phyloP scores from a whole-genome alignment of 2,888 invertebrate genomes.

The Agrotis puta region DNA sequence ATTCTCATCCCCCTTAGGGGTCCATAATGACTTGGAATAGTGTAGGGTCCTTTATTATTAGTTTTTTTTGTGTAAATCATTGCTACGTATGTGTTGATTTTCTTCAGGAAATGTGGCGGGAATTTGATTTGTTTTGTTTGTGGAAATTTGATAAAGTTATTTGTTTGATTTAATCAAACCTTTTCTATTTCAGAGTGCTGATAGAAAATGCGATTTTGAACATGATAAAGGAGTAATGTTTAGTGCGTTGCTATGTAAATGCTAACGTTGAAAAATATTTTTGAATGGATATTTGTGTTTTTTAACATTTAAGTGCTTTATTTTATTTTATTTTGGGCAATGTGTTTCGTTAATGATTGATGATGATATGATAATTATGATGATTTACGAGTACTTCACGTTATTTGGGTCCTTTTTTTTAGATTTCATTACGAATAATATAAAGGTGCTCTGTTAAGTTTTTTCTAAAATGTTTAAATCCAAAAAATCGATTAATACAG shows the following conservation, averaged over 20 bases:
- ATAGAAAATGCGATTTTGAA: background rate
- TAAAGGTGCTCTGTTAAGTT: too few relatives aligned
- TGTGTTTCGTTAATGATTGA: too few relatives aligned
- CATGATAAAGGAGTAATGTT: too few relatives aligned
- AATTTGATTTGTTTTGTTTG: slow-evolving; percentile 21
- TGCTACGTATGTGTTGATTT: slow-evolving; percentile 45
- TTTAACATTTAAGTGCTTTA: too few relatives aligned
- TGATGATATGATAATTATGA: too few relatives aligned
- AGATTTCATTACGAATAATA: too few relatives aligned
- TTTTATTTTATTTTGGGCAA: too few relatives aligned
- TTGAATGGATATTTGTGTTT: too few relatives aligned
- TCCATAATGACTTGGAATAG: slow-evolving; percentile 56
- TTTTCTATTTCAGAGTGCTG: background rate
- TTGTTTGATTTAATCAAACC: slow-evolving; percentile 1
- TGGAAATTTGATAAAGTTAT: slow-evolving; percentile 16
- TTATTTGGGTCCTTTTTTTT: too few relatives aligned
- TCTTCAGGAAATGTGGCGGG: slow-evolving; percentile 17
- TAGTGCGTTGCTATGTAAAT: too few relatives aligned
- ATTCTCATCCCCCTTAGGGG: slow-evolving; percentile 59
- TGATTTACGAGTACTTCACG: too few relatives aligned
- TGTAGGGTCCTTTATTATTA: slow-evolving; percentile 63
- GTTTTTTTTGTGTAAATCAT: slow-evolving; percentile 58
- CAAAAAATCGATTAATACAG: background rate
- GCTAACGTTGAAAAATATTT: too few relatives aligned
- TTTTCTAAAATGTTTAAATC: background rate